A percentile compares a stretch with the other conserved stretches of the same genome.
These are phyloP conservation scores for Xestia rhomboidea DNA, from an alignment of 2,888 invertebrate species.

Conservation along the genomic window DNA sequence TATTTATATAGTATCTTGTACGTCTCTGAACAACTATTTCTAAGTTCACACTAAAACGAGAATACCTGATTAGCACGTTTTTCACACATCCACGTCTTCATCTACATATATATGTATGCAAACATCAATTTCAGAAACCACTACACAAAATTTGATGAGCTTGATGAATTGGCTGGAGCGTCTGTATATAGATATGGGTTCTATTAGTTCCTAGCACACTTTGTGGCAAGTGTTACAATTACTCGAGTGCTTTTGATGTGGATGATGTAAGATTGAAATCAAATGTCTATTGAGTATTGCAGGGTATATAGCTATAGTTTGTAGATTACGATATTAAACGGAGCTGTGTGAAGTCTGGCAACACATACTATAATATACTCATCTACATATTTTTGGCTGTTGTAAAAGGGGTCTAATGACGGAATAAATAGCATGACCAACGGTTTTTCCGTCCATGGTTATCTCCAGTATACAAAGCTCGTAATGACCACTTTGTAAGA, in stretches of 20 bases:
- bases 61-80: neutral
- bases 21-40: neutral
- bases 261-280: slow-evolving; percentile 34
- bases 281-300: slow-evolving; percentile 23
- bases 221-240: slow-evolving; percentile 39
- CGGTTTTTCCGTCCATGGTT: neutral
- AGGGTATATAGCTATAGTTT: neutral
- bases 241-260: slow-evolving; percentile 49
- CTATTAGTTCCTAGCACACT: slow-evolving; percentile 48
- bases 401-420: neutral
- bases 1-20: no score
- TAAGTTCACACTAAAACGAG: neutral
- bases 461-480: neutral
- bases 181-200: slow-evolving; percentile 43
- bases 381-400: neutral
- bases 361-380: neutral
- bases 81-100: neutral
- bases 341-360: neutral
- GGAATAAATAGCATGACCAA: neutral
- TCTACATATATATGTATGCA: neutral
- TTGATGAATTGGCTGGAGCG: slow-evolving; percentile 43
- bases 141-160: slow-evolving; percentile 52
- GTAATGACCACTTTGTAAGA: neutral
- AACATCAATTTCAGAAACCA: slow-evolving; percentile 35
- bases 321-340: neutral